Percentiles rank a stretch among this genome's conserved stretches.
phyloP scores from a whole-genome alignment of 1,140 invertebrate species.

The Danaus melanippus region DNA sequence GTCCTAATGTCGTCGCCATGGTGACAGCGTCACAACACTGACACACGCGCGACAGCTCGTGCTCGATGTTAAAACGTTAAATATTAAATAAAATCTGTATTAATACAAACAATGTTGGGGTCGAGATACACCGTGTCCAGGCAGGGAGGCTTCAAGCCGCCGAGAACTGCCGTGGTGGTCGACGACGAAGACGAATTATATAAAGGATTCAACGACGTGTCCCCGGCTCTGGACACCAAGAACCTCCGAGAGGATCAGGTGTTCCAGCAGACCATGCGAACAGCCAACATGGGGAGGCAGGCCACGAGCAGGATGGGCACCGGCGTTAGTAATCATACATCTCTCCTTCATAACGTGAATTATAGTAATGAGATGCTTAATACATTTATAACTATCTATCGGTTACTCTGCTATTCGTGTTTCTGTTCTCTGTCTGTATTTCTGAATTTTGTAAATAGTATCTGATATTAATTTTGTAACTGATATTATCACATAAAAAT shows the following conservation, averaged over 20 bases:
- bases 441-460: not conserved
- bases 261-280: constrained; percentile 58
- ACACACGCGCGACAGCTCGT: not conserved
- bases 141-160: constrained; percentile 41
- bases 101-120: constrained; percentile 38
- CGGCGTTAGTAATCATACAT: constrained; percentile 33
- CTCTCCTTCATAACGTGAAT: too few relatives aligned
- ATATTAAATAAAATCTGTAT: too few relatives aligned
- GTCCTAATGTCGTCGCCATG: constrained; percentile 32
- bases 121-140: constrained; percentile 46
- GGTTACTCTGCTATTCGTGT: too few relatives aligned
- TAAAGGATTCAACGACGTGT: constrained; percentile 62
- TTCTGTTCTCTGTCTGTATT: not conserved
- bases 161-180: constrained; percentile 43
- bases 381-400: too few relatives aligned
- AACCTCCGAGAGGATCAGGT: constrained; percentile 55
- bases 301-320: constrained; percentile 53
- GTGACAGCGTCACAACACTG: constrained; percentile 62
- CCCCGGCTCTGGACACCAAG: constrained; percentile 59
- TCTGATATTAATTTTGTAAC: too few relatives aligned
- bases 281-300: constrained; percentile 56
- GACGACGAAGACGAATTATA: constrained; percentile 65
- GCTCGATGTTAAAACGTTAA: too few relatives aligned
- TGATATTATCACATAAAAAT: too few relatives aligned
- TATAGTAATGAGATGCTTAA: not conserved